Evolutionary conservation across 2,113 vertebrate genomes (phyloP), one percentile per base, ranked within the genome.

Genomic region (Sisor rabdophorus): DNA sequence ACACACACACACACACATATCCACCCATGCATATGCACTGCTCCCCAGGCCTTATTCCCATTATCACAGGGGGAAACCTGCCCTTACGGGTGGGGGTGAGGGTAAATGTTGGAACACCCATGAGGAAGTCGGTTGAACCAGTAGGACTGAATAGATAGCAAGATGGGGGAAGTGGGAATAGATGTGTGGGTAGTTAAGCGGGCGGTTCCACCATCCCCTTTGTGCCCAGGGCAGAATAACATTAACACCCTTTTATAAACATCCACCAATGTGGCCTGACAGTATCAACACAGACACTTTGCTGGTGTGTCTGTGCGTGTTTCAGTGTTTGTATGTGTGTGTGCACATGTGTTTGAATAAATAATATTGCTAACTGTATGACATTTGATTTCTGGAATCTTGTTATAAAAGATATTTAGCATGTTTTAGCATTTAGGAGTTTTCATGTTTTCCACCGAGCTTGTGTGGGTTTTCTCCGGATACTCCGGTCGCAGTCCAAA

Each of bases 241-340:
- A 81, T 73, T 74, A 73, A 79, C 75, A 80, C 56, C n/a, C 64
- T 80, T 69, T 59, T 53, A 68, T 77, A 79, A 80, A 76, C 56
- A 80, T 58, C 61, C 76, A 61, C 65, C 73, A 73, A 68, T 73
- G 80, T 73, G 69, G 63, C 76, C 22, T 65, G 61, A 78, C 75
- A 55, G 28, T 60, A 75, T 76, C 79, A 81, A 79, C 76, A 80
- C 9, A 54, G 48, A 20, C 63, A 32, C 50, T 22, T 19, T 73
- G 50, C 55, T 17, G 68, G 55, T 75, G 64, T 79, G 54, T 63
- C 28, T 72, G 68, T 64, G 77, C 69, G 54, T 68, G 60, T 50
- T 4, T 9, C 2, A 22, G 48, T 50, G 2, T 50, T 4, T 11
- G 50, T 52, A 9, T 61, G 32, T 22, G 11, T 20, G 11, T 13